Conservation (phyloP, 1,140 invertebrate genomes). For the Glomeris maerens region DNA sequence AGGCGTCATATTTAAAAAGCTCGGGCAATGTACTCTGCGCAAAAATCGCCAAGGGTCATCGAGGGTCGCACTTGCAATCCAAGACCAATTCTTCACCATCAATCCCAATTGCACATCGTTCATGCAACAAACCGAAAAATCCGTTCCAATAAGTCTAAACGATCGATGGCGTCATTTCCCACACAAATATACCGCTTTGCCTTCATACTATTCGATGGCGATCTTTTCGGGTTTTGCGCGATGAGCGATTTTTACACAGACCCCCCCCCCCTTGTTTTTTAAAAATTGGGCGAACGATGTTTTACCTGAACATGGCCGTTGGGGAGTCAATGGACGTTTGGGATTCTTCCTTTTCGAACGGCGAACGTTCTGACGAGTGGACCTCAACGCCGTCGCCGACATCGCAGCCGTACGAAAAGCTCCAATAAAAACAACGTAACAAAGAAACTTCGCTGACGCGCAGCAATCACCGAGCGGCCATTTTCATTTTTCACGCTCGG, state of each 20-base stretch:
- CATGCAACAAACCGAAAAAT: no score
- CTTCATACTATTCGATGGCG: background rate
- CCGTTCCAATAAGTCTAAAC: no score
- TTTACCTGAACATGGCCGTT: conserved; percentile 12
- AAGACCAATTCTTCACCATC: no score
- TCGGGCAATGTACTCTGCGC: no score
- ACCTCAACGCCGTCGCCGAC: conserved; percentile 23
- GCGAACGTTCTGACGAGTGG: conserved; percentile 24
- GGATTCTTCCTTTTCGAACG: conserved; percentile 9
- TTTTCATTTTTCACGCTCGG: conserved; percentile 12
- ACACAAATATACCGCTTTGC: background rate
- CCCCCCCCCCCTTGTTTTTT: background rate
- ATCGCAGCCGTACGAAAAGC: conserved; percentile 13
- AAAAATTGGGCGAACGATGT: background rate
- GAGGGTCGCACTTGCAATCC: no score
- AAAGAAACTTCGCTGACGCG: background rate
- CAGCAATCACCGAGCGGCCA: conserved; percentile 11
- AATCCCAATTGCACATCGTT: no score
- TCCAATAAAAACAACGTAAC: conserved; percentile 4
- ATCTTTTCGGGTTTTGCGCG: background rate
- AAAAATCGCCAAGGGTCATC: no score
- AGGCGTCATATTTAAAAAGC: no score
- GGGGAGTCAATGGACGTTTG: conserved; percentile 10
- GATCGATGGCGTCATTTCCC: background rate
- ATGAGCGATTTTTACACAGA: conserved; percentile 3